Conservation (phyloP, 2,797 vertebrate genomes). For the Echeneis naucrates region DNA sequence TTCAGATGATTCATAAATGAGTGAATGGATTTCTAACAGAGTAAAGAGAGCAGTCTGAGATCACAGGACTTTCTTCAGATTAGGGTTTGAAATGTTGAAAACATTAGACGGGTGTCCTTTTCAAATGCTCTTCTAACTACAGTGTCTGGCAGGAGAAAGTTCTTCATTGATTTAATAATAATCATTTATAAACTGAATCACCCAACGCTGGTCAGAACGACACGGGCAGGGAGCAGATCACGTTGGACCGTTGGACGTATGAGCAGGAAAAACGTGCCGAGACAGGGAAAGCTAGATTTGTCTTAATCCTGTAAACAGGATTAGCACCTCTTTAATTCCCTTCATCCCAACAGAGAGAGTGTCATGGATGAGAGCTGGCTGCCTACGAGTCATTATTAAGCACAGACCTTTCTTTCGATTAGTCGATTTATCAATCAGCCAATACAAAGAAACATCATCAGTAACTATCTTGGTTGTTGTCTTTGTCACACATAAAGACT, state of each 20-base stretch:
- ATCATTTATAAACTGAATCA: too few species aligned
- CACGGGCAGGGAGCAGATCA: slow-evolving; percentile 13
- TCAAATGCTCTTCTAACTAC: too few species aligned
- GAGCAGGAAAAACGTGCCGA: slow-evolving; percentile 52
- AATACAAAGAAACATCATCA: neutral
- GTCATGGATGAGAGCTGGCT: slow-evolving; percentile 20
- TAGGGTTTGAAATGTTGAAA: too few species aligned
- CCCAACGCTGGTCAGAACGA: slow-evolving; percentile 3
- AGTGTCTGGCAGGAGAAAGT: too few species aligned
- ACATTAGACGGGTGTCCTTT: too few species aligned
- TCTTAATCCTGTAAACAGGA: slow-evolving; percentile 75
- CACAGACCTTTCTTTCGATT: neutral
- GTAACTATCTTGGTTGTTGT: neutral
- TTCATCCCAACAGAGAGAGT: slow-evolving; percentile 18
- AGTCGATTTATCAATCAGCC: neutral
- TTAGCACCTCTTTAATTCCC: slow-evolving; percentile 71
- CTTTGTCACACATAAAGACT: too few species aligned
- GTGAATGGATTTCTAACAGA: too few species aligned
- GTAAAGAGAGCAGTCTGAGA: too few species aligned
- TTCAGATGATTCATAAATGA: neutral
- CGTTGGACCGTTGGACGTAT: slow-evolving; percentile 41
- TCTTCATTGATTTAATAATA: too few species aligned
- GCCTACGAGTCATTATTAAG: slow-evolving; percentile 21
- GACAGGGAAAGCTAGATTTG: slow-evolving; percentile 71
- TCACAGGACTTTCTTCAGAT: too few species aligned